Conservation (phyloP, 2,888 invertebrate genomes). For the Zygothrica quintamaculata region DNA sequence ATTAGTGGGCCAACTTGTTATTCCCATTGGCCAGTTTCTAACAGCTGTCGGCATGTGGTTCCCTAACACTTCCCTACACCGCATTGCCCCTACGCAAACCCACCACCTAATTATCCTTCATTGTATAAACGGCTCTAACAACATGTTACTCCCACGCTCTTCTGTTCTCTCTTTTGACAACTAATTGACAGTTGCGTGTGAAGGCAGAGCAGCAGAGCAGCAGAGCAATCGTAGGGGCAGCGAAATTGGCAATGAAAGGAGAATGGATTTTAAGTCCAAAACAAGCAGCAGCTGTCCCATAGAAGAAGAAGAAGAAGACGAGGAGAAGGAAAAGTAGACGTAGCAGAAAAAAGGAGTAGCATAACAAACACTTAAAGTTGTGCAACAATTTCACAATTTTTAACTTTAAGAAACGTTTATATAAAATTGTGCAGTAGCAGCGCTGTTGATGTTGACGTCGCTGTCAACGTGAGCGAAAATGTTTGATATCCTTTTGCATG, state of each 20-base stretch:
- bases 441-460: constrained; percentile 28
- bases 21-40: constrained; percentile 37
- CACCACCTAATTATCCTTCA: no score
- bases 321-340: constrained; percentile 10
- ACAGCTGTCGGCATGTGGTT: constrained; percentile 56
- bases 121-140: constrained; percentile 21
- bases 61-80: constrained; percentile 5
- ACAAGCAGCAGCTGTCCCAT: constrained; percentile 6
- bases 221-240: no score
- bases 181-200: constrained; percentile 64
- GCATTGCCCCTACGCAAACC: no score
- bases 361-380: constrained; percentile 63
- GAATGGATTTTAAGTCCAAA: not conserved
- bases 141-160: constrained; percentile 13
- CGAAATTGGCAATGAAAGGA: not conserved
- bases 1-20: constrained; percentile 18
- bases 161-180: constrained; percentile 33
- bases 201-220: not conserved
- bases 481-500: constrained; percentile 72
- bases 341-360: no score
- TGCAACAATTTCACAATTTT: constrained; percentile 66
- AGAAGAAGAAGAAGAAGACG: constrained; percentile 34
- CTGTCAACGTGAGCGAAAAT: constrained; percentile 25
- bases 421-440: constrained; percentile 42
- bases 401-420: constrained; percentile 59